Evolutionary conservation across 1,140 invertebrate species (phyloP).

Genomic region (Cydia amplana): DNA sequence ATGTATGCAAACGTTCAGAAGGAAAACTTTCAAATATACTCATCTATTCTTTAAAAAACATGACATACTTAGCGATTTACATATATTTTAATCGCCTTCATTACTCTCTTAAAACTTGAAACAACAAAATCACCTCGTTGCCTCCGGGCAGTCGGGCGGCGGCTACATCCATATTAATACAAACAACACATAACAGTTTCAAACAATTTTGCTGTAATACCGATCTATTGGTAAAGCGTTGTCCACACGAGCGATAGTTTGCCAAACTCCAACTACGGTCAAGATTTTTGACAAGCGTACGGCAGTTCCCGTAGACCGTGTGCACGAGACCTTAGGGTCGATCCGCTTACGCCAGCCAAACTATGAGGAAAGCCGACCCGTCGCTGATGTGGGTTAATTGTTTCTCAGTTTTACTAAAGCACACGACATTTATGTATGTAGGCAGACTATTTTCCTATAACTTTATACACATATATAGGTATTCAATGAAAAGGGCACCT

Average conservation of each 20-base stretch:
- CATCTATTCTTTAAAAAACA: no score
- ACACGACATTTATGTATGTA: constrained; percentile 28
- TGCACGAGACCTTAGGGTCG: constrained; percentile 14
- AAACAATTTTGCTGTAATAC: constrained; percentile 26
- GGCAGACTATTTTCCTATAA: constrained; percentile 13
- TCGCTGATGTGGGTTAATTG: constrained; percentile 26
- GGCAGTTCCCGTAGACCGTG: neutral
- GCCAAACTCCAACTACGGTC: constrained; percentile 3
- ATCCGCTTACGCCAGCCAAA: constrained; percentile 17
- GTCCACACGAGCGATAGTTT: constrained; percentile 4
- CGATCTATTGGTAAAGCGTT: constrained; percentile 19
- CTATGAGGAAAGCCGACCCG: constrained; percentile 28
- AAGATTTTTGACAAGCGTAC: constrained; percentile 12
- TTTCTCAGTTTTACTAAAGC: constrained; percentile 28
- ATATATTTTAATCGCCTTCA: no score
- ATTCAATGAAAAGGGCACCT: no score
- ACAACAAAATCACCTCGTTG: constrained; percentile 9
- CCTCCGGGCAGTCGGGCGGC: neutral
- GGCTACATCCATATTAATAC: constrained; percentile 17
- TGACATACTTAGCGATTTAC: neutral
- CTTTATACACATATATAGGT: neutral
- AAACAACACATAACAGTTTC: constrained; percentile 20
- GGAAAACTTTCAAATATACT: no score
- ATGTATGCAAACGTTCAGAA: no score
- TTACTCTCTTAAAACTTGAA: neutral